phyloP scores from a whole-genome alignment of 2,888 invertebrate species.

The Hydrotaea diabolus region DNA sequence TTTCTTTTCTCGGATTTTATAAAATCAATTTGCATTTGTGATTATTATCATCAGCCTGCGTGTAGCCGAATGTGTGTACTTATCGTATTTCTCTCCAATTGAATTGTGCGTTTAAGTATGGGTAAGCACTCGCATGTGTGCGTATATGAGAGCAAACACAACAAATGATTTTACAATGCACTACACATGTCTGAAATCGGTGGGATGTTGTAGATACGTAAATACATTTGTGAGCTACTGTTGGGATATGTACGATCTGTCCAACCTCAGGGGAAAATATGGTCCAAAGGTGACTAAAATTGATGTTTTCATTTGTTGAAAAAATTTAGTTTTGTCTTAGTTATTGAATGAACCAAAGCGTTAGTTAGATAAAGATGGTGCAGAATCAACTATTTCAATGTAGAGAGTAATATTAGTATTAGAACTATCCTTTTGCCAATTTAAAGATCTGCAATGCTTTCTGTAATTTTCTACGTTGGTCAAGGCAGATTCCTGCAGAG shows the following conservation, averaged over 20 bases:
- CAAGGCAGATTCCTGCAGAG: too few relatives aligned
- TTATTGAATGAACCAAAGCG: too few relatives aligned
- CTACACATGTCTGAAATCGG: background rate
- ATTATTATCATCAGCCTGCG: constrained; percentile 19
- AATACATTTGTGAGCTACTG: background rate
- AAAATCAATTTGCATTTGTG: constrained; percentile 30
- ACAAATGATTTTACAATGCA: constrained; percentile 18
- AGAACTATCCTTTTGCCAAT: too few relatives aligned
- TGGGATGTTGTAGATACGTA: background rate
- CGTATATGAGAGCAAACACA: background rate
- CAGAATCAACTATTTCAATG: too few relatives aligned
- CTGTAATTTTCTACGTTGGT: too few relatives aligned
- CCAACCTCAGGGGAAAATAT: background rate
- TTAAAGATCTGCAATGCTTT: too few relatives aligned
- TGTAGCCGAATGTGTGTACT: constrained; percentile 40
- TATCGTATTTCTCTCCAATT: constrained; percentile 24
- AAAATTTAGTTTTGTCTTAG: too few relatives aligned
- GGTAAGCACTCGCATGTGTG: background rate
- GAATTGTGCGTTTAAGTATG: background rate
- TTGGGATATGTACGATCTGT: background rate
- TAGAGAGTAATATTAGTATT: too few relatives aligned
- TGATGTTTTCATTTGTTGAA: too few relatives aligned
- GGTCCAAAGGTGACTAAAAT: too few relatives aligned
- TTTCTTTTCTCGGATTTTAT: background rate
- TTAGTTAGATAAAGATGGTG: too few relatives aligned